Evolutionary conservation across 2,797 vertebrate genomes (phyloP).

Genomic region (Gadopsis bispinosus): DNA sequence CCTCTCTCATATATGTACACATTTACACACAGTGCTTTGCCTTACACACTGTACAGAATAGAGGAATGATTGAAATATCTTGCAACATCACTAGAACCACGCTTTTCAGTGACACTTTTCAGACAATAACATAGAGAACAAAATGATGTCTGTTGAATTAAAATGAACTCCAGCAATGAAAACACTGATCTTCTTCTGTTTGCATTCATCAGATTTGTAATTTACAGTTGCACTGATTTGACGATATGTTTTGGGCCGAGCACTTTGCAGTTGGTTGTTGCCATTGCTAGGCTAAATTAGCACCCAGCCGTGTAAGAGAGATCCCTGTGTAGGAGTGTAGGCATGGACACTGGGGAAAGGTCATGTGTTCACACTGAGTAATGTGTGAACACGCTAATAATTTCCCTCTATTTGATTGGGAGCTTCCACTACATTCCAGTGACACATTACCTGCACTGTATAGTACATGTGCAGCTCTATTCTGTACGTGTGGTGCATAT

Average conservation of each 20-base stretch:
- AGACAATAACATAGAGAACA: not conserved
- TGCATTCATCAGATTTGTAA: not conserved
- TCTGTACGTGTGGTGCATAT: not conserved
- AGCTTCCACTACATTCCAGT: constrained; percentile 17
- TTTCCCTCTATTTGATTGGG: not conserved
- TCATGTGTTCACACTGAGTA: constrained; percentile 20
- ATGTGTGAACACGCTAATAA: constrained; percentile 24
- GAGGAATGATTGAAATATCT: not conserved
- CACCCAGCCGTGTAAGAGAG: not conserved
- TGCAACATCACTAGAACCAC: not conserved
- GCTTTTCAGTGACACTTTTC: not conserved
- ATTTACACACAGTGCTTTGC: constrained; percentile 31
- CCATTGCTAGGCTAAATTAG: not conserved
- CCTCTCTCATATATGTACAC: constrained; percentile 13
- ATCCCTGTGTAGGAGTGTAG: not conserved
- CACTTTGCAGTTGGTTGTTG: not conserved
- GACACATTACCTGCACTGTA: constrained; percentile 11
- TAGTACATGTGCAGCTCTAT: not conserved
- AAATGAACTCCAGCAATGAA: not conserved
- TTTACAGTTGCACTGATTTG: not conserved
- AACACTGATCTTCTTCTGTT: not conserved
- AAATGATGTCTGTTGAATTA: not conserved
- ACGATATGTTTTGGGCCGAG: not conserved
- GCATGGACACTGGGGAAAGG: constrained; percentile 22
- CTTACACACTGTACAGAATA: not conserved